phyloP scores from a whole-genome alignment of 2,888 invertebrate species.

The Leucoptera coffeella region DNA sequence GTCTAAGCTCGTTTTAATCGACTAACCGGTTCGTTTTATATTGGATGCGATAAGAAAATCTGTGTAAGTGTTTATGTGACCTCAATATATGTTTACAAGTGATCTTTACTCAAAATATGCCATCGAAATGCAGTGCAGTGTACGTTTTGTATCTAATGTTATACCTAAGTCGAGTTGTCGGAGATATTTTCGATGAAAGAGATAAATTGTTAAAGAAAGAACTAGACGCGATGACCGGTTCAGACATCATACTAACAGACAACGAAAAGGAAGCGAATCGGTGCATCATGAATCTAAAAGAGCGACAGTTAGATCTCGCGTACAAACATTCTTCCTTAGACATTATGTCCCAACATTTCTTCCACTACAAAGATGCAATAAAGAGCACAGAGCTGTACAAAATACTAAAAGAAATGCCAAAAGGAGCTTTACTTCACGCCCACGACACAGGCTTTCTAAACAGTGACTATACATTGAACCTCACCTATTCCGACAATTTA shows the following conservation, averaged over 20 bases:
- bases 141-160: too few relatives aligned
- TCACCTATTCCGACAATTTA: conserved; percentile 58
- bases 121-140: too few relatives aligned
- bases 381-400: conserved; percentile 57
- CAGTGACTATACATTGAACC: conserved; percentile 52
- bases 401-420: conserved; percentile 63
- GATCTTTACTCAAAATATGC: too few relatives aligned
- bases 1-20: too few relatives aligned
- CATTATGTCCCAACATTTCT: conserved; percentile 61
- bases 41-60: too few relatives aligned
- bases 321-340: conserved; percentile 42
- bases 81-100: too few relatives aligned
- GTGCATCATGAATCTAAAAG: conserved; percentile 53
- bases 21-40: too few relatives aligned
- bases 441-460: conserved; percentile 61
- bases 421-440: conserved; percentile 66
- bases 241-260: conserved; percentile 35
- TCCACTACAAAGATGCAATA: conserved; percentile 54
- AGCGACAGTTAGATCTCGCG: conserved; percentile 37
- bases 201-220: conserved; percentile 41
- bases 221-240: conserved; percentile 40
- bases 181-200: too few relatives aligned
- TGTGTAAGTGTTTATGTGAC: too few relatives aligned
- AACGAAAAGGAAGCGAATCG: conserved; percentile 50
- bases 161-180: too few relatives aligned